phyloP scores from a whole-genome alignment of 2,113 vertebrate species.

The Lutjanus erythropterus region DNA sequence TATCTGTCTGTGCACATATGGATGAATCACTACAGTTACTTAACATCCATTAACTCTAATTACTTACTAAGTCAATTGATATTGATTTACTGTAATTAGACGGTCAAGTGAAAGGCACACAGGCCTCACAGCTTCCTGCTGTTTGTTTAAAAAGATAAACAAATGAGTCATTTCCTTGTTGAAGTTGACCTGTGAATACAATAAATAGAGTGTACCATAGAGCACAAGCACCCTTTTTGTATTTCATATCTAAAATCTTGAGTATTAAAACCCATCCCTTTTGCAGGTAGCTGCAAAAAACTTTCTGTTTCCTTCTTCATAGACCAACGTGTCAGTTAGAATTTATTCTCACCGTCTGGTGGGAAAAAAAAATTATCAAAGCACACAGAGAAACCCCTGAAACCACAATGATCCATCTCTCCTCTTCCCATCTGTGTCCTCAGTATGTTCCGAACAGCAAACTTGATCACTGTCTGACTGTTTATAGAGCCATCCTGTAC shows the following conservation, averaged over 20 bases:
- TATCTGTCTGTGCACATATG: background rate
- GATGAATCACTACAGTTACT: background rate
- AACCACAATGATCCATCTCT: background rate
- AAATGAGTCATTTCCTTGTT: background rate
- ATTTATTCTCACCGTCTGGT: background rate
- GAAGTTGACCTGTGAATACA: background rate
- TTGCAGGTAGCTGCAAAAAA: background rate
- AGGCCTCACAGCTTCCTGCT: constrained; percentile 10
- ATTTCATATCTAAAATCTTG: background rate
- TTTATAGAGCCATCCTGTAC: too few species aligned
- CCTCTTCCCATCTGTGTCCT: background rate
- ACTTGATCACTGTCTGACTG: too few species aligned
- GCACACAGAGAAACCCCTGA: background rate
- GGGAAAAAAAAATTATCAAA: background rate
- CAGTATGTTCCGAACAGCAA: background rate
- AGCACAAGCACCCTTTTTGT: background rate
- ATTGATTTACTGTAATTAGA: constrained; percentile 29
- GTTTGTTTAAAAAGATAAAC: background rate
- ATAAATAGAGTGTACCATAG: too few species aligned
- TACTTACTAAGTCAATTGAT: constrained; percentile 13
- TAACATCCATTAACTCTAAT: constrained; percentile 30
- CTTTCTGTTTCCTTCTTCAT: background rate
- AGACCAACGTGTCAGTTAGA: background rate
- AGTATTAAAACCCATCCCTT: background rate
- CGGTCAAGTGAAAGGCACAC: background rate